Base-by-base conservation (phyloP, 2,888 invertebrate species). In the Cetonia aurata region DNA sequence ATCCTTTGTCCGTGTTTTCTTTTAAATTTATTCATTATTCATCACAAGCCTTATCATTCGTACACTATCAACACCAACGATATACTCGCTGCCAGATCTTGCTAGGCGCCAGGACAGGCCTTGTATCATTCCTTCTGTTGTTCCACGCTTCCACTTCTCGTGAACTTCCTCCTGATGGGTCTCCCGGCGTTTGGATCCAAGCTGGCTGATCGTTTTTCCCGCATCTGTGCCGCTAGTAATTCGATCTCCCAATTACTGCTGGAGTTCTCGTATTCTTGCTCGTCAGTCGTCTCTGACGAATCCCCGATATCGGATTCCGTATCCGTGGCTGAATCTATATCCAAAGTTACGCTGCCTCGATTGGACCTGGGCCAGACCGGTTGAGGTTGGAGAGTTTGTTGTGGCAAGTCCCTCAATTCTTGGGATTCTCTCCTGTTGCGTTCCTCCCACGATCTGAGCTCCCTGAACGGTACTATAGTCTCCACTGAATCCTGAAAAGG, bases 361-460 rank as follows among this genome's bases (percentile, higher is more conserved):
- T 67, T 42, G 6, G 46, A 25, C 10, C 44, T 19, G 25, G 77
- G 71, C 81, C 81, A 81, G 4, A 76, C 72, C 41, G 79, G 80
- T 33, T 80, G 75, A 6, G 83, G 83, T 12, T 74, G 75, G 31
- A 80, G 71, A 4, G 78, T 77, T 48, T 73, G 77, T 66, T 73
- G 79, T 8, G 91, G 89, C 19, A 92, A 83, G 75, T 92, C 91
- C 76, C 90, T 89, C 78, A 92, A 85, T 77, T 92, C 91, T 79
- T 91, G 86, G 15, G 88, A 89, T 77, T 92, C 93, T 75, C 90
- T 90, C 76, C 91, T 90, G 71, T 90, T 90, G 72, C 90, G 89
- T 73, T 92, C 91, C 74, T 93, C 92, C 92, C 92, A 92, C 4
- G 92, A 91, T 4, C 74, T 76, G 59, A 73, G 75, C 33, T 81